These are phyloP conservation scores for Cantharis lateralis DNA, from an alignment of 2,888 invertebrate genomes.

Conservation along the genomic window DNA sequence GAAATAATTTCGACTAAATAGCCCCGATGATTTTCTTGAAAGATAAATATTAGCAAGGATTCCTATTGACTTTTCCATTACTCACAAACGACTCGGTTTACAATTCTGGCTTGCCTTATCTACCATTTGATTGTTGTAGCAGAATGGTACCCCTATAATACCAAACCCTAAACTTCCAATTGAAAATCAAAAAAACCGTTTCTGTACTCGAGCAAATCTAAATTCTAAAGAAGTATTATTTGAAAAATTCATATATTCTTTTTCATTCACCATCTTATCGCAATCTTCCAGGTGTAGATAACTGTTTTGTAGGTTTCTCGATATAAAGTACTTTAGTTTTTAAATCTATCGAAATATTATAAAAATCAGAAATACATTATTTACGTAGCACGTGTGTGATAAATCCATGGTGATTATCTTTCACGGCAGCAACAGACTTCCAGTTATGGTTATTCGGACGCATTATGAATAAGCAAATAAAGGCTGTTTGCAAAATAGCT, in stretches of 20 bases:
- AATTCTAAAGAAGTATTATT: not conserved
- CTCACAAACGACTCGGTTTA: not conserved
- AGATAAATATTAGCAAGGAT: not conserved
- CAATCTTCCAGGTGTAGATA: not conserved
- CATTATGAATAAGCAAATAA: not conserved
- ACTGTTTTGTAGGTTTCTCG: not conserved
- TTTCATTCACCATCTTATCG: not conserved
- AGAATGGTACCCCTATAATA: not conserved
- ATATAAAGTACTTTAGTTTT: not conserved
- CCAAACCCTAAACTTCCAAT: not conserved
- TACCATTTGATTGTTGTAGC: not conserved
- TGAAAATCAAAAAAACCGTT: not conserved
- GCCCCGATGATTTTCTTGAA: not conserved
- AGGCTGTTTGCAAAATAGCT: not conserved
- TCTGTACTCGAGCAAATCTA: not conserved
- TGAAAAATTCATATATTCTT: not conserved
- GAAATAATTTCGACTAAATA: not conserved
- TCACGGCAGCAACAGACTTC: not conserved
- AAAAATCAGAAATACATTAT: not conserved
- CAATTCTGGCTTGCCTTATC: not conserved
- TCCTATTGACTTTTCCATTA: not conserved
- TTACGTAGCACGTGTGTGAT: not conserved
- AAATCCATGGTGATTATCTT: not conserved
- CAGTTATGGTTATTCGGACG: not conserved
- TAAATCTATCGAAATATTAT: not conserved